phyloP scores from a whole-genome alignment of 2,797 vertebrate genomes.

The Enteromius paludinosus region DNA sequence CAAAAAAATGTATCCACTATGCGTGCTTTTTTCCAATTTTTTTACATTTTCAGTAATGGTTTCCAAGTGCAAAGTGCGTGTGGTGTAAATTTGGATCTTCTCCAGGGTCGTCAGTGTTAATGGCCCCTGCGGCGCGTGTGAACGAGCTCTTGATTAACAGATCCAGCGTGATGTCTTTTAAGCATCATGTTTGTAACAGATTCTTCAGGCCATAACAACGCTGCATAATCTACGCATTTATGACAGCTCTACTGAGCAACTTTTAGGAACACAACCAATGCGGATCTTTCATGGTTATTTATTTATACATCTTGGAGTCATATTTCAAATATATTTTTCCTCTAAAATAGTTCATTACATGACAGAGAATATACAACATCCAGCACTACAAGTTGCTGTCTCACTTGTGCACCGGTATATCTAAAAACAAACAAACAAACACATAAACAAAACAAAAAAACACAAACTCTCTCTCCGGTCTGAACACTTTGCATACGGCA shows the following conservation, averaged over 20 bases:
- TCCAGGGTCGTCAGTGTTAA: slow-evolving; percentile 18
- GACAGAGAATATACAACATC: slow-evolving; percentile 77
- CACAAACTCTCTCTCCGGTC: slow-evolving; percentile 28
- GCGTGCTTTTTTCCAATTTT: neutral
- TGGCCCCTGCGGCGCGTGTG: slow-evolving; percentile 44
- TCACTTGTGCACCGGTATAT: slow-evolving; percentile 59
- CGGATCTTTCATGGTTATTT: slow-evolving; percentile 72
- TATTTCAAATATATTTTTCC: slow-evolving; percentile 81
- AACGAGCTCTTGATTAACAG: slow-evolving; percentile 62
- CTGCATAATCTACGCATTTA: neutral
- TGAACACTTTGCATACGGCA: slow-evolving; percentile 38
- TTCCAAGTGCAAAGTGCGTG: slow-evolving; percentile 27
- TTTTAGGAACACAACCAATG: neutral
- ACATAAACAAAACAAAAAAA: slow-evolving; percentile 22
- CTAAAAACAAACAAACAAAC: slow-evolving; percentile 39
- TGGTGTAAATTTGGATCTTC: slow-evolving; percentile 18
- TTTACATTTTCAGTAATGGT: slow-evolving; percentile 21
- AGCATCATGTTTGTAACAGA: slow-evolving; percentile 2
- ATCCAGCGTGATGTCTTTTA: slow-evolving; percentile 50
- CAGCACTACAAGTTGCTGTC: slow-evolving; percentile 67
- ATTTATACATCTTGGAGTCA: slow-evolving; percentile 79
- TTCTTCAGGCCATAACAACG: neutral
- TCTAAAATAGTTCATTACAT: slow-evolving; percentile 80
- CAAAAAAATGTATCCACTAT: neutral
- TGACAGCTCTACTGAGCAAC: neutral